Conservation (phyloP, 2,888 invertebrate genomes). For the Microlaimidae sp. region DNA sequence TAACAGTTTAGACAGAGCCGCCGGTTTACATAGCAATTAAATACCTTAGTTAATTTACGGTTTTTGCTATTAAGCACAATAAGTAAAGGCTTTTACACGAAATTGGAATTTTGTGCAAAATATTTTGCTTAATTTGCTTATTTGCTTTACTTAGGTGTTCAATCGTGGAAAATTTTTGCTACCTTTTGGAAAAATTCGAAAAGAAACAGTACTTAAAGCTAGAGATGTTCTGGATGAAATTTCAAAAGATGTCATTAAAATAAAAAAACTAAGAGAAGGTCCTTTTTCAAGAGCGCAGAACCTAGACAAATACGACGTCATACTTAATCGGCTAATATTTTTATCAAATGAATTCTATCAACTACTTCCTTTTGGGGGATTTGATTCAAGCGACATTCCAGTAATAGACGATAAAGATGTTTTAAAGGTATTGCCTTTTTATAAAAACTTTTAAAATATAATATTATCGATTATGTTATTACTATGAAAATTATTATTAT, state of each 20-base stretch:
- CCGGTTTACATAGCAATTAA: too few relatives aligned
- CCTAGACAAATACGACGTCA: too few relatives aligned
- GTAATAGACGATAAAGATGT: conserved; percentile 34
- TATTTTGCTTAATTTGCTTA: too few relatives aligned
- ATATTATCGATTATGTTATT: conserved; percentile 21
- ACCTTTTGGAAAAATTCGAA: conserved; percentile 38
- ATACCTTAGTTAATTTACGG: not conserved
- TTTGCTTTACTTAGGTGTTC: too few relatives aligned
- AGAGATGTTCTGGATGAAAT: conserved; percentile 22
- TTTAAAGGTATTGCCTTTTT: too few relatives aligned
- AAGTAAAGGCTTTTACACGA: too few relatives aligned
- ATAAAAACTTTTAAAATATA: too few relatives aligned
- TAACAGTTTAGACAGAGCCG: too few relatives aligned
- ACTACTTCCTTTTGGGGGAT: conserved; percentile 40
- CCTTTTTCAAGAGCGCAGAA: too few relatives aligned
- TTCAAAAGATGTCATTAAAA: conserved; percentile 15
- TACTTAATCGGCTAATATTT: too few relatives aligned
- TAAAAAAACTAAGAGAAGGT: conserved; percentile 16
- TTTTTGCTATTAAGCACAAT: not conserved
- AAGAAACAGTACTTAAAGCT: conserved; percentile 36
- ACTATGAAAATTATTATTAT: conserved; percentile 9
- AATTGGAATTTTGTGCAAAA: too few relatives aligned
- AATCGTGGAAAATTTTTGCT: too few relatives aligned
- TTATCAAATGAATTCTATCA: conserved; percentile 42
- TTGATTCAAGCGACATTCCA: conserved; percentile 36